Conservation (phyloP, 2,888 invertebrate genomes). For the Carcina quercana region DNA sequence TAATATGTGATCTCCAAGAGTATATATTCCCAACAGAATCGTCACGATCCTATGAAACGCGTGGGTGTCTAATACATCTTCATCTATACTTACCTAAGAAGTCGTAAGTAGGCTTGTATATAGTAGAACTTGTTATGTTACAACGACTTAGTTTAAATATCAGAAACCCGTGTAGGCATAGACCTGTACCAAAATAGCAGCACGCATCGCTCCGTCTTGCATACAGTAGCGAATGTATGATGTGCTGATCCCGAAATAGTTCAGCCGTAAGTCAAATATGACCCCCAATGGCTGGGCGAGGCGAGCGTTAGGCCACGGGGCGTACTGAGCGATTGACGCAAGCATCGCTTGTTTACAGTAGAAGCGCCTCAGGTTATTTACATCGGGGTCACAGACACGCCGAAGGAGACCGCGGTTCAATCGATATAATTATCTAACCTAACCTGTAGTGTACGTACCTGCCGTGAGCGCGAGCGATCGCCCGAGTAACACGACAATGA, state of each 20-base stretch:
- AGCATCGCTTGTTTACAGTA: conserved; percentile 68
- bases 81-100: too few relatives aligned
- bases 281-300: conserved; percentile 40
- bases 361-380: conserved; percentile 68
- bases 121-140: too few relatives aligned
- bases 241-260: conserved; percentile 36
- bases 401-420: conserved; percentile 63
- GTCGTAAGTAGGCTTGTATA: too few relatives aligned
- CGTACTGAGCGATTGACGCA: conserved; percentile 59
- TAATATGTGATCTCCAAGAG: too few relatives aligned
- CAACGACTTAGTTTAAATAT: too few relatives aligned
- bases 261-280: conserved; percentile 33
- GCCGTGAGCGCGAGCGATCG: conserved; percentile 29
- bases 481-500: conserved; percentile 60
- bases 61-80: too few relatives aligned
- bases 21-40: too few relatives aligned
- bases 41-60: too few relatives aligned
- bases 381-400: conserved; percentile 73
- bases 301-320: conserved; percentile 14
- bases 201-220: conserved; percentile 24
- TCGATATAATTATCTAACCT: conserved; percentile 63
- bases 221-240: conserved; percentile 28
- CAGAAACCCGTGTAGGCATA: neutral
- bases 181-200: conserved; percentile 17
- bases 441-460: conserved; percentile 33